Percentiles rank a stretch among this genome's conserved stretches.
Evolutionary conservation across 2,888 invertebrate genomes (phyloP).

Genomic region (Platerodrilus igneus): DNA sequence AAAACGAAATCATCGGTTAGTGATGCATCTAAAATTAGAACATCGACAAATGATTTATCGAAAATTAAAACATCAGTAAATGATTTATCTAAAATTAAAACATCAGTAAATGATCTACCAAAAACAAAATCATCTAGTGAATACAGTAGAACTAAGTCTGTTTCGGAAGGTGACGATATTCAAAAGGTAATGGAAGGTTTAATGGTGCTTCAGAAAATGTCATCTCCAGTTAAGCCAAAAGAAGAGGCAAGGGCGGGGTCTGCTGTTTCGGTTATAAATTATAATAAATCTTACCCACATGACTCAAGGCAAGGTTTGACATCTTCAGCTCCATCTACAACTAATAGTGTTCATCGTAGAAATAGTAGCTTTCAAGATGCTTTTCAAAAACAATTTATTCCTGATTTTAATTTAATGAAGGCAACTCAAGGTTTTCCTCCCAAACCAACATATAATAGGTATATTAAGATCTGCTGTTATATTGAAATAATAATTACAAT

Average conservation of each 20-base stretch:
- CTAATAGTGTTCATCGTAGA: conserved; percentile 7
- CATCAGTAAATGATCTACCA: too few relatives aligned
- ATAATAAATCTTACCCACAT: conserved; percentile 42
- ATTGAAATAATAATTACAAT: too few relatives aligned
- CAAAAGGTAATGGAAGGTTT: conserved; percentile 50
- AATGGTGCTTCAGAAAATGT: conserved; percentile 48
- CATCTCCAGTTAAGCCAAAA: conserved; percentile 39
- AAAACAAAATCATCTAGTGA: conserved; percentile 17
- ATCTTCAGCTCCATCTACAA: conserved; percentile 11
- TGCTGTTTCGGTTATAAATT: conserved; percentile 45
- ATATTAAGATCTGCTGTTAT: too few relatives aligned
- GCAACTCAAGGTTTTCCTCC: conserved; percentile 31
- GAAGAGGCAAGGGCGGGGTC: conserved; percentile 35
- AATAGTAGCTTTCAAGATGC: conserved; percentile 41
- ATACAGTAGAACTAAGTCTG: conserved; percentile 15
- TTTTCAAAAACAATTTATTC: conserved; percentile 45
- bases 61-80: too few relatives aligned
- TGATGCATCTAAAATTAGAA: too few relatives aligned
- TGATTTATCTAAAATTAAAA: conserved; percentile 13
- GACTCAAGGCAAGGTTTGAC: conserved; percentile 32
- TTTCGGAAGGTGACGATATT: conserved; percentile 43
- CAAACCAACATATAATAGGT: conserved; percentile 43
- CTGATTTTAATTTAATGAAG: conserved; percentile 29
- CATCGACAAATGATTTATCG: conserved; percentile 13
- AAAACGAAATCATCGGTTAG: too few relatives aligned